Evolutionary conservation across 2,797 vertebrate genomes (phyloP), one percentile per base, ranked within the genome.

Genomic region (Choloepus didactylus): DNA sequence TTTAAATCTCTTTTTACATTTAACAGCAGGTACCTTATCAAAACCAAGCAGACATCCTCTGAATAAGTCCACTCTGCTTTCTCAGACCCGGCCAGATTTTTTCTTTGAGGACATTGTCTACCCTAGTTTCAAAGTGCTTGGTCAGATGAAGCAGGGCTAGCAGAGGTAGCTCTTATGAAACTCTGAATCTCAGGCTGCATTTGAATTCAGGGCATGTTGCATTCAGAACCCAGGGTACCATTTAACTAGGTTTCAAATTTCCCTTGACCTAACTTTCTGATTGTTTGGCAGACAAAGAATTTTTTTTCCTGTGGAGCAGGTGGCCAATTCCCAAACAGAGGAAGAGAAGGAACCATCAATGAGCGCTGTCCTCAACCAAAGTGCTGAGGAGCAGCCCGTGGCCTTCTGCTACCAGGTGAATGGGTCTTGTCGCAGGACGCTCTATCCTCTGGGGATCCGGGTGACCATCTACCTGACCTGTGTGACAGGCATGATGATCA

Each of bases 401-500:
- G 46, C 31, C 0, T 91, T 97, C 18, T 98, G 97, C 95, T 98
- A 97, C 1, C 29, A 96, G 84, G 82, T 59, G 11, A 98, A 98
- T 2, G 81, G 93, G 31, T 98, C 97, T 66, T 98, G 98, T 60
- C 90, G 80, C 41, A 97, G 97, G 93, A 97, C 96, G 2, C 18
- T 96, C n/a, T 93, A 96, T 46, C 84, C 97, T 10, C 95, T 95
- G 2, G 79, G 91, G 11, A 6, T 97, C 84, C 97, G 94, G 75
- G 0, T 97, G 87, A 56, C 72, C 60, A 97, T 98, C 93, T 98
- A 98, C 51, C 35, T 97, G 49, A 73, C 98, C 38, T 98, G 98
- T 95, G 85, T 96, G 16, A 64, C 92, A 1, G 98, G 98, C 8
- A 97, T 96, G 15, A 59, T 97, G 46, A 72, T 98, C 38, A 98